Conservation (phyloP, 2,888 invertebrate genomes). For the Drosophila anceps region DNA sequence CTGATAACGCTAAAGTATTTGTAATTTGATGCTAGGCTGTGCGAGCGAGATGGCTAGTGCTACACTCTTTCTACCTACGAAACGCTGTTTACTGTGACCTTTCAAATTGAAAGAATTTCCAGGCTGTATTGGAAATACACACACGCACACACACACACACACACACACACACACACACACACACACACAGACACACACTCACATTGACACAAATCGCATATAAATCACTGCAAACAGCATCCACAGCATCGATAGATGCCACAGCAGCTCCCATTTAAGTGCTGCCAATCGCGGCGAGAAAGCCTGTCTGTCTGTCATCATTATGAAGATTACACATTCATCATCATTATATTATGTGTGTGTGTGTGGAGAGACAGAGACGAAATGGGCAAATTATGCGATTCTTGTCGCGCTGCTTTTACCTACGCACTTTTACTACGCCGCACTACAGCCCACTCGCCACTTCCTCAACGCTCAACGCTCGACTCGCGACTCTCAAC, state of each 20-base stretch:
- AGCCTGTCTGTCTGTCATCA: conserved; percentile 44
- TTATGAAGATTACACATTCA: conserved; percentile 70
- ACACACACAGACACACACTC: conserved; percentile 33
- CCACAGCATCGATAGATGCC: conserved; percentile 9
- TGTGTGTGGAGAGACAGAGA: conserved; percentile 11
- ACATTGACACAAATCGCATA: conserved; percentile 57
- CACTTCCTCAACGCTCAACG: conserved; percentile 8
- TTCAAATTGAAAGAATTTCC: conserved; percentile 48
- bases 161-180: conserved; percentile 41
- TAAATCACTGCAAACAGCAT: conserved; percentile 57
- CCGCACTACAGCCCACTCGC: conserved; percentile 5
- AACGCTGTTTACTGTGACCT: conserved; percentile 19
- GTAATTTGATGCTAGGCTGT: conserved; percentile 47
- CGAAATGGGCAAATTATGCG: conserved; percentile 34
- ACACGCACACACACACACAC: conserved; percentile 15
- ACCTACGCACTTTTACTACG: conserved; percentile 76
- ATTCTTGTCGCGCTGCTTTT: conserved; percentile 55
- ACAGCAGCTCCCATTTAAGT: conserved; percentile 9
- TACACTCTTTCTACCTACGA: conserved; percentile 39
- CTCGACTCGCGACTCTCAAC: neutral
- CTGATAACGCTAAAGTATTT: conserved; percentile 66
- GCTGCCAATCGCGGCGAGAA: conserved; percentile 28
- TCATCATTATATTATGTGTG: conserved; percentile 72
- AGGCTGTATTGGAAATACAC: conserved; percentile 38
- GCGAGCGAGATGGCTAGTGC: neutral